phyloP scores from a whole-genome alignment of 2,888 invertebrate species.

The Chironomus riparius region DNA sequence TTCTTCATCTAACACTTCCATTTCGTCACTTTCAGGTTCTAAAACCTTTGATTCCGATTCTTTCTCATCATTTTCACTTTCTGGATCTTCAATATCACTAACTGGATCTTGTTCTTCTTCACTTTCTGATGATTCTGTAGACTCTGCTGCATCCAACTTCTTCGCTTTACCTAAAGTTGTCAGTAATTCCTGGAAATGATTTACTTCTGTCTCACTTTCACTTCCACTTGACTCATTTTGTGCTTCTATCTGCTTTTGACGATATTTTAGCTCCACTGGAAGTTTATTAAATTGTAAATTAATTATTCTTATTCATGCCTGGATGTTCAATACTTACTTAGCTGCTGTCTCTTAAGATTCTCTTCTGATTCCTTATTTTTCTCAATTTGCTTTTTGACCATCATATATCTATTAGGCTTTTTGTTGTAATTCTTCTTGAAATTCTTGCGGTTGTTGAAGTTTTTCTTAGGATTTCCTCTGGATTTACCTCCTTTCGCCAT shows the following conservation, averaged over 20 bases:
- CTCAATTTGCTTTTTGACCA: slow-evolving; percentile 33
- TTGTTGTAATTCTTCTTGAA: slow-evolving; percentile 2
- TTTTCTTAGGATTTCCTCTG: neutral
- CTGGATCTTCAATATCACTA: slow-evolving; percentile 28
- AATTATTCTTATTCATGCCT: neutral
- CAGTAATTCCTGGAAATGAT: slow-evolving; percentile 32
- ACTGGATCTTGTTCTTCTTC: slow-evolving; percentile 16
- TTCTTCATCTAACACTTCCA: slow-evolving; percentile 14
- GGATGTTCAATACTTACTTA: slow-evolving; percentile 29
- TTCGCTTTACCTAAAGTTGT: neutral
- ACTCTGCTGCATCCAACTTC: slow-evolving; percentile 21
- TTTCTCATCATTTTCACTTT: slow-evolving; percentile 15
- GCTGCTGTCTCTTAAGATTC: slow-evolving; percentile 32
- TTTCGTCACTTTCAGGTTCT: slow-evolving; percentile 22
- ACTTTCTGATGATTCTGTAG: slow-evolving; percentile 24
- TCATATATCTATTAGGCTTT: slow-evolving; percentile 13
- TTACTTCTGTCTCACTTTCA: slow-evolving; percentile 29
- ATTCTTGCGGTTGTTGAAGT: neutral
- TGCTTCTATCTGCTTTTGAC: slow-evolving; percentile 25
- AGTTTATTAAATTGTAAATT: neutral
- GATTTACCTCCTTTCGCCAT: neutral
- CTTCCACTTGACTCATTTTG: slow-evolving; percentile 18
- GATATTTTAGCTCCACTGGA: slow-evolving; percentile 18
- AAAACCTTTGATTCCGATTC: slow-evolving; percentile 25
- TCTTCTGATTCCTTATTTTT: slow-evolving; percentile 38